These are phyloP conservation scores for Diachrysia chrysitis DNA, from an alignment of 2,888 invertebrate genomes.

Conservation along the genomic window DNA sequence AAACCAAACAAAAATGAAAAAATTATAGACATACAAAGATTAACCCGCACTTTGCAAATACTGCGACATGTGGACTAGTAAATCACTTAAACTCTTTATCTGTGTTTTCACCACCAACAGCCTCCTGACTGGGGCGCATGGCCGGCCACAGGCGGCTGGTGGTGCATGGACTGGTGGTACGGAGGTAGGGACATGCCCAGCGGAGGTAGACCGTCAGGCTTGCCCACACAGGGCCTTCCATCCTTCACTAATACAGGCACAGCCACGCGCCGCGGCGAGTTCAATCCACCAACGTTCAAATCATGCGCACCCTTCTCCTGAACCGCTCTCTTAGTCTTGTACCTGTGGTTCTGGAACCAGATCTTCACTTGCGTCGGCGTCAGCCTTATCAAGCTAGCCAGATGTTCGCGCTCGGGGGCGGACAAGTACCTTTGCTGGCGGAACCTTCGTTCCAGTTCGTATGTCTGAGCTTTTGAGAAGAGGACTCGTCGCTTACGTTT, in stretches of 20 bases:
- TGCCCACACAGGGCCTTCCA: slow-evolving; percentile 95
- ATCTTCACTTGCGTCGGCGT: slow-evolving; percentile 99
- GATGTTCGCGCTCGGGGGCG: slow-evolving; percentile 98
- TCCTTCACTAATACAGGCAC: slow-evolving; percentile 98
- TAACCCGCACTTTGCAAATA: slow-evolving; percentile 49
- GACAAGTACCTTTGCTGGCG: slow-evolving; percentile 98
- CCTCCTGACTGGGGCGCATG: slow-evolving; percentile 80
- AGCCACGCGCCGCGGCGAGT: slow-evolving; percentile 97
- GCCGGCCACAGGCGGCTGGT: slow-evolving; percentile 78
- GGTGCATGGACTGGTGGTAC: slow-evolving; percentile 84
- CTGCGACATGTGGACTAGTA: slow-evolving; percentile 76
- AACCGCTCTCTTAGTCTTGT: slow-evolving; percentile 99
- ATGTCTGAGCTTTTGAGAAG: slow-evolving; percentile 99
- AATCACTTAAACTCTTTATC: slow-evolving; percentile 66
- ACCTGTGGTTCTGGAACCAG: slow-evolving; percentile 99
- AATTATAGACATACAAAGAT: neutral
- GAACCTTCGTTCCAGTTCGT: slow-evolving; percentile 98
- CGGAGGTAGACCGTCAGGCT: slow-evolving; percentile 87
- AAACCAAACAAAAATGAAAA: neutral
- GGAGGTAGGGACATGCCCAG: slow-evolving; percentile 86
- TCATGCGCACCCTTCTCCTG: slow-evolving; percentile 96
- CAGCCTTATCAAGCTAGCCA: slow-evolving; percentile 97
- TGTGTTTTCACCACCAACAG: slow-evolving; percentile 88
- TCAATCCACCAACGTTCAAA: slow-evolving; percentile 90
- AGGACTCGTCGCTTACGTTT: slow-evolving; percentile 98